Conservation (phyloP, 2,797 vertebrate species). For the Brachyalestes nurse region DNA sequence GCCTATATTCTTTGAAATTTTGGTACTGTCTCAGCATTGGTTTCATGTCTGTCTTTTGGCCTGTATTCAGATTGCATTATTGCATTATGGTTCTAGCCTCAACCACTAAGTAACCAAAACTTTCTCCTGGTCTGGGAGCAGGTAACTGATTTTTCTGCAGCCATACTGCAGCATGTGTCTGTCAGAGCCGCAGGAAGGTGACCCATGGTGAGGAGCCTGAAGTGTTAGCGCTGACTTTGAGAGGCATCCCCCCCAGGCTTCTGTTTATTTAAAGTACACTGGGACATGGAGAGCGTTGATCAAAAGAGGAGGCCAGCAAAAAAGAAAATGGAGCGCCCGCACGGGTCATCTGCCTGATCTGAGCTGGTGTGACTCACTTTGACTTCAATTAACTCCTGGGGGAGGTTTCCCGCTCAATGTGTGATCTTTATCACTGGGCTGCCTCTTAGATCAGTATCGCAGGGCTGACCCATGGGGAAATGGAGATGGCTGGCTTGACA, state of each 20-base stretch:
- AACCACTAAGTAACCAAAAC: background rate
- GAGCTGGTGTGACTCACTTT: constrained; percentile 80
- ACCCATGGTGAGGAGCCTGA: constrained; percentile 33
- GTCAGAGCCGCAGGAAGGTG: constrained; percentile 39
- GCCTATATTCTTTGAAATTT: background rate
- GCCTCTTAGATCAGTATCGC: constrained; percentile 81
- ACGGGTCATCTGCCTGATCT: constrained; percentile 82
- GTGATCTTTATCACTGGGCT: constrained; percentile 81
- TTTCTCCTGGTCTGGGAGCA: background rate
- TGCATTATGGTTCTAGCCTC: no score
- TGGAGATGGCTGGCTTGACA: constrained; percentile 78
- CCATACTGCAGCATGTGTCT: constrained; percentile 14
- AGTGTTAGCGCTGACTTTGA: constrained; percentile 66
- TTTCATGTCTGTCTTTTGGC: background rate
- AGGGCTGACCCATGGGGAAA: constrained; percentile 74
- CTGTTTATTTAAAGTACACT: constrained; percentile 65
- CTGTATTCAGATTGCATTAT: background rate
- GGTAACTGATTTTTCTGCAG: background rate
- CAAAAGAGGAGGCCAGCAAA: constrained; percentile 62
- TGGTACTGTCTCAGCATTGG: background rate
- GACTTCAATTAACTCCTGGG: constrained; percentile 85
- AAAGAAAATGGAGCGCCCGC: constrained; percentile 64
- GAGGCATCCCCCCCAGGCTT: constrained; percentile 63
- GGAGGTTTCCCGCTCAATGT: constrained; percentile 79
- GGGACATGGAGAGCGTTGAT: constrained; percentile 58